Evolutionary conservation across 2,888 invertebrate species (phyloP).

Genomic region (Brenthis daphne): DNA sequence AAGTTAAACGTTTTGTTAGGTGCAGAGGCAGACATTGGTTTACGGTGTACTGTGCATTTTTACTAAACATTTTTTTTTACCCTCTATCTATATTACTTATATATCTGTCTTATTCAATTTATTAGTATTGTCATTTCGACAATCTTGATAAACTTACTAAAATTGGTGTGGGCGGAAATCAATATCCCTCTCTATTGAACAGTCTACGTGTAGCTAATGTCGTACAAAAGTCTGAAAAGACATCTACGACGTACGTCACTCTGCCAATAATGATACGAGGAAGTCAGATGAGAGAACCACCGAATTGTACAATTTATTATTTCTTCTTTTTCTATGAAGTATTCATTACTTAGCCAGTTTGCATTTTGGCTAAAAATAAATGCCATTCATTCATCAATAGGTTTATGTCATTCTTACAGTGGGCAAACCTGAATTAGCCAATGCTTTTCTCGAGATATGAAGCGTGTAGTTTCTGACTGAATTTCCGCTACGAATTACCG

Average conservation of each 20-base stretch:
- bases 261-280: neutral
- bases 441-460: no score
- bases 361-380: neutral
- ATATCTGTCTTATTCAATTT: neutral
- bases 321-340: neutral
- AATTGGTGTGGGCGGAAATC: conserved; percentile 11
- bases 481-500: no score
- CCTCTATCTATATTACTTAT: no score
- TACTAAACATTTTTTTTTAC: no score
- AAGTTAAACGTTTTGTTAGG: conserved; percentile 1
- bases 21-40: neutral
- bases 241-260: neutral
- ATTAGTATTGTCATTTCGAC: neutral
- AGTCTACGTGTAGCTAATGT: neutral
- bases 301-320: neutral
- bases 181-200: conserved; percentile 3
- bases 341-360: neutral
- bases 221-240: conserved; percentile 8
- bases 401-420: no score
- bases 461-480: no score
- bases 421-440: no score
- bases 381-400: no score
- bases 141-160: neutral
- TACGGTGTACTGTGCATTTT: no score
- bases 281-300: no score